Conservation (phyloP, 2,888 invertebrate species). For the Pseudococcus viburni region DNA sequence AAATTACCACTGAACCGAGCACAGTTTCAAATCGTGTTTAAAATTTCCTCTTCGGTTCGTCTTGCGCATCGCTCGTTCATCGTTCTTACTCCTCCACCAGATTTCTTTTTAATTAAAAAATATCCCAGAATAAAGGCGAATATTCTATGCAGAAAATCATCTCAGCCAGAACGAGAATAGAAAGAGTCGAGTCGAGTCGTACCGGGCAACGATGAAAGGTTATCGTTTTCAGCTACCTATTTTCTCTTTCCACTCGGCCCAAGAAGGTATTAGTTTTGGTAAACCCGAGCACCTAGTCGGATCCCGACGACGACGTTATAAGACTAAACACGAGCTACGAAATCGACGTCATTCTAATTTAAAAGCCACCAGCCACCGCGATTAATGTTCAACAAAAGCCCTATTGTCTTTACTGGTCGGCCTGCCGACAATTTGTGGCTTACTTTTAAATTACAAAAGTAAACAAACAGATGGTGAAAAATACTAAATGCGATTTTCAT, state of each 20-base stretch:
- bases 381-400: constrained; percentile 48
- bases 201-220: background rate
- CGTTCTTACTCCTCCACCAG: background rate
- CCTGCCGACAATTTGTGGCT: constrained; percentile 8
- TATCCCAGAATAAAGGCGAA: background rate
- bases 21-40: background rate
- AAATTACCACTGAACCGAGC: background rate
- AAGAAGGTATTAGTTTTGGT: background rate
- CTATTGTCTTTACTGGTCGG: constrained; percentile 20
- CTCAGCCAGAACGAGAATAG: background rate
- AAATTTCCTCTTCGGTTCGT: background rate
- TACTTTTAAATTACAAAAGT: constrained; percentile 51
- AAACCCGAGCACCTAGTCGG: background rate
- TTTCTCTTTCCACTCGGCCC: background rate
- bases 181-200: background rate
- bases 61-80: background rate
- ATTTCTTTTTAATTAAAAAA: constrained; percentile 19
- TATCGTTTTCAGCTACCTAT: background rate
- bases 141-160: background rate
- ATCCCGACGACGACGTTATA: background rate
- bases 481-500: constrained; percentile 49
- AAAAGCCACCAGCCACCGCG: constrained; percentile 35
- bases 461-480: constrained; percentile 52
- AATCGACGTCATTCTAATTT: constrained; percentile 48
- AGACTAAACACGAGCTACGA: constrained; percentile 1